Percentiles rank a stretch among this genome's conserved stretches.
These are phyloP conservation scores for Megaptera novaeangliae DNA, from an alignment of 2,113 vertebrate genomes.

Conservation along the genomic window DNA sequence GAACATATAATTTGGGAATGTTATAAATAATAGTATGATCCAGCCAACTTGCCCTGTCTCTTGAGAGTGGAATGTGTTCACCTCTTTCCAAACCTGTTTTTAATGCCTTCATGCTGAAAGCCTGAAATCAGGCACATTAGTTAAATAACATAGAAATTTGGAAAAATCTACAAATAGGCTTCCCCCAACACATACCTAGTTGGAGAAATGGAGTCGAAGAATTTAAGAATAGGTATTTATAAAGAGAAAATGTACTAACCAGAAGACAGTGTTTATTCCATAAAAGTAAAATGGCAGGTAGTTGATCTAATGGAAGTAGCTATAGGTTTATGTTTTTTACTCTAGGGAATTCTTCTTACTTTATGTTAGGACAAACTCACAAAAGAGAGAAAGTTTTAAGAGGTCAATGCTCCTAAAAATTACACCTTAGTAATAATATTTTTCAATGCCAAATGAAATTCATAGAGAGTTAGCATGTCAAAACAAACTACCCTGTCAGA, in stretches of 20 bases:
- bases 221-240: neutral
- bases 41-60: neutral
- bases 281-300: neutral
- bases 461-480: neutral
- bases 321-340: neutral
- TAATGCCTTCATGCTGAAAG: neutral
- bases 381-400: neutral
- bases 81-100: neutral
- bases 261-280: neutral
- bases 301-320: neutral
- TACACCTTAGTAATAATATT: neutral
- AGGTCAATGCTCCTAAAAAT: neutral
- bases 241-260: neutral
- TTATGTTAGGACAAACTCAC: neutral
- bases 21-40: neutral
- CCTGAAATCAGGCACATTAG: neutral
- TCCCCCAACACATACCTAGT: neutral
- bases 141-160: neutral
- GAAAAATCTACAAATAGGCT: neutral
- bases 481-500: neutral
- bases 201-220: neutral
- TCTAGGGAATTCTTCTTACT: neutral
- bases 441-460: neutral
- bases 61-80: neutral
- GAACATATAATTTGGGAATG: too few relatives aligned